These are phyloP conservation scores for Enteromius mattozi DNA, from an alignment of 2,797 vertebrate species.

Conservation along the genomic window DNA sequence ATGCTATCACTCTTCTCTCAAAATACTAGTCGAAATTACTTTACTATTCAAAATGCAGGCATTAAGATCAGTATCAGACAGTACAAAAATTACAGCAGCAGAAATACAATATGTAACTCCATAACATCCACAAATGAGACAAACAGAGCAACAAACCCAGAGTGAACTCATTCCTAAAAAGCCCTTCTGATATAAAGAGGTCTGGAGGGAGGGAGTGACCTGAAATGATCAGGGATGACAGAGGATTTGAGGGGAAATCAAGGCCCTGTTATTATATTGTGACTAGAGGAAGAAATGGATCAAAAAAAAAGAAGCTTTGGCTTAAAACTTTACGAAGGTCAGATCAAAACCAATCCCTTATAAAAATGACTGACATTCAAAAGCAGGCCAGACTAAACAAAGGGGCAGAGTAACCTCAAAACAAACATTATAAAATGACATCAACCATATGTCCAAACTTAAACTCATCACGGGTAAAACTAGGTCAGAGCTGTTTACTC, in stretches of 20 bases:
- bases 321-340: neutral
- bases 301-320: conserved; percentile 5
- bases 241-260: conserved; percentile 9
- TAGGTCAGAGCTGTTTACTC: conserved; percentile 16
- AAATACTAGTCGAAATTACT: neutral
- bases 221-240: conserved; percentile 13
- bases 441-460: neutral
- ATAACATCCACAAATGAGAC: neutral
- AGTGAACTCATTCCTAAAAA: neutral
- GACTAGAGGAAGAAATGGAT: conserved; percentile 16
- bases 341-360: neutral
- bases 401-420: neutral
- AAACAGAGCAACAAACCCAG: neutral
- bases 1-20: neutral
- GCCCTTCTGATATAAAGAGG: neutral
- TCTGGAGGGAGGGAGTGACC: conserved; percentile 6
- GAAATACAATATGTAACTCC: neutral
- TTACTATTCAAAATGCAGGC: neutral
- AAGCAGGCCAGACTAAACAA: neutral
- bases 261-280: neutral
- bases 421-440: conserved; percentile 17
- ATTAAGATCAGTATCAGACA: neutral
- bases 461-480: conserved; percentile 15
- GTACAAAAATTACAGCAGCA: neutral
- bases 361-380: neutral